Evolutionary conservation across 2,797 vertebrate genomes (phyloP), one percentile per base, ranked within the genome.

Genomic region (Ateles fusciceps): DNA sequence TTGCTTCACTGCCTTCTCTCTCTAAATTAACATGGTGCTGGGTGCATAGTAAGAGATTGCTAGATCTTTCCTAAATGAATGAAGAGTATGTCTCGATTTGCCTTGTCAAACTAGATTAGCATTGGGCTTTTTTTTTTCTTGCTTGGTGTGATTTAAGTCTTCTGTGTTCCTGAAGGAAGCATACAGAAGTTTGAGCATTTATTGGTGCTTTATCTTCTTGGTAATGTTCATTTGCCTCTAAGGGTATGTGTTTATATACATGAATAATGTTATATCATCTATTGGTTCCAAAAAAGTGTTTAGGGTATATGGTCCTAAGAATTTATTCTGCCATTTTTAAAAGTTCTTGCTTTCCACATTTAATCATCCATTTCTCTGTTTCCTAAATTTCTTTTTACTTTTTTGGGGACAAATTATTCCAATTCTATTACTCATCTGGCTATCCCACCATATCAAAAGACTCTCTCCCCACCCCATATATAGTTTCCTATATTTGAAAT

Each of bases 401-500:
- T 59, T 68, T 83, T n/a, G 59, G 89, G 21, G 13, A 55, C 61
- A 94, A 59, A 87, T 84, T 75, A 85, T 75, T 76, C 33, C 4
- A 64, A 39, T 19, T 78, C 4, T 90, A 28, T 91, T 83, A 68
- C 2, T 95, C 33, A 92, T 75, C 42, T 36, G 14, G 36, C 6
- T 33, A 79, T 85, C 10, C 0, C 30, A 90, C 42, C 4, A 22
- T 15, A 1, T 44, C 42, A 59, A 59, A 15, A 57, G 30, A 76
- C 6, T 21, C 21, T 15, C 33, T n/a, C 0, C 11, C 26, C 0
- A 2, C 4, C 52, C 15, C 14, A 21, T 5, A 0, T n/a, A 3
- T 48, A n/a, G 26, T 28, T 75, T 90, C 30, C 26, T 24, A 61
- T 28, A 90, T 61, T 87, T 91, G 12, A 8, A 42, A 19, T 72